A percentile compares a stretch with the other conserved stretches of the same genome.
phyloP scores from a whole-genome alignment of 2,888 invertebrate species.

The Fragum whitleyi region DNA sequence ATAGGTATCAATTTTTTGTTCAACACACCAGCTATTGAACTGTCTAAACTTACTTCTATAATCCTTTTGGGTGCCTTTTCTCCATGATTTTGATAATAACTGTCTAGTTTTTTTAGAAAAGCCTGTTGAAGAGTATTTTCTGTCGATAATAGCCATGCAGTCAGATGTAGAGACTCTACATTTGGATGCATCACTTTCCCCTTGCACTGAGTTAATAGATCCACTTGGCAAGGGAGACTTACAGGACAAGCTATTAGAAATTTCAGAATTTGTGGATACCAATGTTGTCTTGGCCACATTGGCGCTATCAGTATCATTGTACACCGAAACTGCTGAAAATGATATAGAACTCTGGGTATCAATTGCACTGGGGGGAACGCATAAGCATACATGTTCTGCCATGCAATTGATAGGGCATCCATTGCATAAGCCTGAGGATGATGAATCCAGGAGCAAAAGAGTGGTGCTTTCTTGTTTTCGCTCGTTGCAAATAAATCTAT shows the following conservation, averaged over 20 bases:
- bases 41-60: slow-evolving; percentile 42
- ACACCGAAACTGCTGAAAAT: slow-evolving; percentile 38
- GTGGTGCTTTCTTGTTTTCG: slow-evolving; percentile 22
- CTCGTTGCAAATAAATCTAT: slow-evolving; percentile 6
- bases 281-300: slow-evolving; percentile 50
- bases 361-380: slow-evolving; percentile 43
- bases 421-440: slow-evolving; percentile 36
- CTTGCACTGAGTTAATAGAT: too few relatives aligned
- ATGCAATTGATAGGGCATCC: slow-evolving; percentile 42
- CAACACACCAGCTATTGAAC: slow-evolving; percentile 37
- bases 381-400: slow-evolving; percentile 49
- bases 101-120: too few relatives aligned
- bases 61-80: too few relatives aligned
- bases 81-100: too few relatives aligned
- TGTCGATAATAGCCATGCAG: too few relatives aligned
- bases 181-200: too few relatives aligned
- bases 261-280: slow-evolving; percentile 35
- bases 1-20: slow-evolving; percentile 44
- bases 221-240: slow-evolving; percentile 13
- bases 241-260: slow-evolving; percentile 37
- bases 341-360: slow-evolving; percentile 35
- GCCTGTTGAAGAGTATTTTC: too few relatives aligned
- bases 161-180: too few relatives aligned
- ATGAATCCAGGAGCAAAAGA: slow-evolving; percentile 19
- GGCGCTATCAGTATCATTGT: too few relatives aligned